These are phyloP conservation scores for Ataeniobius toweri DNA, from an alignment of 2,797 vertebrate genomes.

Conservation along the genomic window DNA sequence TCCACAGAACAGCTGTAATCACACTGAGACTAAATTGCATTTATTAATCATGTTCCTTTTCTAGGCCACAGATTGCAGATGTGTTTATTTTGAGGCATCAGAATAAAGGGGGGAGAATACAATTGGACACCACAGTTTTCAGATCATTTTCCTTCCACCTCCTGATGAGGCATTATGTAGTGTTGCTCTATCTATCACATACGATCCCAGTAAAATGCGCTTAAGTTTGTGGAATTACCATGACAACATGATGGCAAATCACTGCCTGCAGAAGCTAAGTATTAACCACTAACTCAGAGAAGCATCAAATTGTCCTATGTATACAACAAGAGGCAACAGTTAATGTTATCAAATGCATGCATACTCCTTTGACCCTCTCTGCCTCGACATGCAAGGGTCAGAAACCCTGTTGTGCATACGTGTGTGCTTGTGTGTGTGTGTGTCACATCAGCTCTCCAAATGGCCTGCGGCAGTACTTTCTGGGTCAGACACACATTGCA, in stretches of 20 bases:
- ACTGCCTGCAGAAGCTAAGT: neutral
- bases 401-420: conserved; percentile 30
- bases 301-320: conserved; percentile 9
- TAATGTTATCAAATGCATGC: conserved; percentile 24
- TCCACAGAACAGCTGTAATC: neutral
- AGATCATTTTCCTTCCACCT: neutral
- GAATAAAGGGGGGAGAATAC: neutral
- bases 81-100: neutral
- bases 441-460: conserved; percentile 49
- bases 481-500: conserved; percentile 63
- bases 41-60: neutral
- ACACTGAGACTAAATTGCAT: neutral
- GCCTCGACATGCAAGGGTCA: conserved; percentile 44
- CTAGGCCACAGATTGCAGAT: neutral
- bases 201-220: neutral
- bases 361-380: conserved; percentile 36
- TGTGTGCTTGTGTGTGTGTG: conserved; percentile 36
- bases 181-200: neutral
- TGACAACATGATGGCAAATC: too few species aligned
- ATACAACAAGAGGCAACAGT: conserved; percentile 11
- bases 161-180: neutral
- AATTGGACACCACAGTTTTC: neutral
- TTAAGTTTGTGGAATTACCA: neutral
- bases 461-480: conserved; percentile 68
- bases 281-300: neutral